Base-by-base conservation (phyloP, 2,888 invertebrate genomes). In the Hirtodrosophila confusa region DNA sequence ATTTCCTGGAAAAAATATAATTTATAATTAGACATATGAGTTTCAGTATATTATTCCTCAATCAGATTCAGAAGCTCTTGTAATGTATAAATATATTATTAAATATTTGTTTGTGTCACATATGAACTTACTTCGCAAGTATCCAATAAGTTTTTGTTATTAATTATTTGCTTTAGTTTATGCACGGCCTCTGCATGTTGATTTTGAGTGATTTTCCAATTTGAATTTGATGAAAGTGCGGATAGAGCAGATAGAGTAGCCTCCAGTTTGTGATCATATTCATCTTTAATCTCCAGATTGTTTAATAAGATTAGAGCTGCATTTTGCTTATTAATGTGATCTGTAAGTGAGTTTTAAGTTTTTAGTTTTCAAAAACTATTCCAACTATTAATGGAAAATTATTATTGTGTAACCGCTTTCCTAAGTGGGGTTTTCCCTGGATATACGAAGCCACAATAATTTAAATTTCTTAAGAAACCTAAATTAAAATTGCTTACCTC, bases 231-330 rank as follows among this genome's bases (percentile, higher is more conserved):
- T 0, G 80, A 78, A n/a, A 80, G 75, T 0, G 86, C 58, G 1
- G 88, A 85, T 0, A 88, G 39, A 2, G 82, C 82, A 11, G 56
- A 71, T 2, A 83, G 53, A 0, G 88, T 83, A 5, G 86, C 71
- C 36, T 83, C 87, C 0, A 77, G 64, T 37, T 75, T 83, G 6
- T 85, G 63, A 44, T 83, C 88, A 39, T 85, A 83, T 33, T 77
- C 85, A 3, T 48, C 35, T 10, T 77, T 58, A n/a, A 35, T 47
- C 31, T 68, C 67, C n/a, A 83, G 33, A 8, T 80, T 66, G 2
- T 45, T 45, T 17, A 80, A 43, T 3, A 83, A 44, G 3, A 66
- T 44, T 6, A 62, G 43, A 4, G 64, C 72, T 1, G 84, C 60
- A 4, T 79, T 70, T 29, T 68, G 49, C 11, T 83, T 88, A 3